Evolutionary conservation across 2,113 vertebrate species (phyloP).

Genomic region (Chaetodon auriga): DNA sequence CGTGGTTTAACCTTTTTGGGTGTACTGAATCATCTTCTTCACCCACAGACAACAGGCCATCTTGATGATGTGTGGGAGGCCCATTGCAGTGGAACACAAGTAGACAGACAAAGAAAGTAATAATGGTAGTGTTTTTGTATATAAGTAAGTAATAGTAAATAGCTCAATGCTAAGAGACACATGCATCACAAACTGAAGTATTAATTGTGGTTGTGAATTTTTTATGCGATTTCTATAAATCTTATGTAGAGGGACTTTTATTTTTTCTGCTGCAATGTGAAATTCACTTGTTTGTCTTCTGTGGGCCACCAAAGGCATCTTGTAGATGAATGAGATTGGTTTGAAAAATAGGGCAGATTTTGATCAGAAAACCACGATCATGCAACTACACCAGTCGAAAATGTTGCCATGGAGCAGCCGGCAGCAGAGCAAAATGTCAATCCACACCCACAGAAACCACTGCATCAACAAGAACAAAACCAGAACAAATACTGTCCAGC

Average conservation of each 20-base stretch:
- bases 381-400: slow-evolving; percentile 14
- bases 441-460: slow-evolving; percentile 47
- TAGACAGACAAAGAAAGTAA: slow-evolving; percentile 8
- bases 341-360: slow-evolving; percentile 22
- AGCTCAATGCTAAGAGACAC: not conserved
- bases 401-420: not conserved
- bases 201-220: not conserved
- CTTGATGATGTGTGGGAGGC: slow-evolving; percentile 23
- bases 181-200: not conserved
- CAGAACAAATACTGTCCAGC: not conserved
- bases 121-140: not conserved
- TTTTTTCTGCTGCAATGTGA: not conserved
- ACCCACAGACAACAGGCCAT: slow-evolving; percentile 29
- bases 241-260: not conserved
- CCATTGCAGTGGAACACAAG: not conserved
- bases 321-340: slow-evolving; percentile 3
- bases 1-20: slow-evolving; percentile 72
- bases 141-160: not conserved
- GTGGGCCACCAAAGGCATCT: not conserved
- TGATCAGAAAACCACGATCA: slow-evolving; percentile 27
- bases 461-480: slow-evolving; percentile 30
- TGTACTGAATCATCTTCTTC: not conserved
- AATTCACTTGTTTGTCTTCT: not conserved
- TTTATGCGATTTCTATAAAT: not conserved
- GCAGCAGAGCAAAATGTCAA: slow-evolving; percentile 30